A percentile compares a stretch with the other conserved stretches of the same genome.
Conservation (phyloP, 1,140 invertebrate genomes). For the Diprion similis region DNA sequence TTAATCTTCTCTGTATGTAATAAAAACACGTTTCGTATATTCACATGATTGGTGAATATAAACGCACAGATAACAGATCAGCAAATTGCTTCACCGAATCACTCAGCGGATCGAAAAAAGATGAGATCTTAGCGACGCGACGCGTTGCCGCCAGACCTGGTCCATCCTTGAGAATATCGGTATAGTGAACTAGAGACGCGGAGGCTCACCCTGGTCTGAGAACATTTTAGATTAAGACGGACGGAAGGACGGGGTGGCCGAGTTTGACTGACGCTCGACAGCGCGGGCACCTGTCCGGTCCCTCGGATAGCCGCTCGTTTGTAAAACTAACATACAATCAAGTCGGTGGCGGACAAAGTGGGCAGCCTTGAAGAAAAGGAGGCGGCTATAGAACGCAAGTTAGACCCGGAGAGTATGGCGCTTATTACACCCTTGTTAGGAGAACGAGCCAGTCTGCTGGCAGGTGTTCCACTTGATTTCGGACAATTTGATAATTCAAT, state of each 20-base stretch:
- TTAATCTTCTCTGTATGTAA: too few relatives aligned
- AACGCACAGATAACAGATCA: too few relatives aligned
- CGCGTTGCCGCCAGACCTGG: neutral
- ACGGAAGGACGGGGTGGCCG: slow-evolving; percentile 15
- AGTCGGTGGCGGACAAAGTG: slow-evolving; percentile 44
- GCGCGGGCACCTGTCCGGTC: slow-evolving; percentile 34
- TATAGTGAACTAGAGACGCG: neutral
- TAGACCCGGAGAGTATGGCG: slow-evolving; percentile 18
- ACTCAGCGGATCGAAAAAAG: neutral
- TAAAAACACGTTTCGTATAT: too few relatives aligned
- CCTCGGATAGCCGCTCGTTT: slow-evolving; percentile 43
- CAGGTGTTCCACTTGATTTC: slow-evolving; percentile 60
- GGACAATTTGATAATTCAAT: slow-evolving; percentile 54
- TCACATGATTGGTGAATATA: too few relatives aligned
- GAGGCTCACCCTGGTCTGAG: neutral
- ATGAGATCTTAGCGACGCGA: neutral
- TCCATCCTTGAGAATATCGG: neutral
- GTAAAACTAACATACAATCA: slow-evolving; percentile 60
- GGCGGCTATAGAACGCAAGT: slow-evolving; percentile 35
- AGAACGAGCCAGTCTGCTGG: slow-evolving; percentile 40
- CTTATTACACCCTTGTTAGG: slow-evolving; percentile 61
- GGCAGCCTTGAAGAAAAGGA: slow-evolving; percentile 29
- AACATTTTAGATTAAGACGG: neutral
- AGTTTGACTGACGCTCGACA: slow-evolving; percentile 14
- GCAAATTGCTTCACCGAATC: too few relatives aligned